Percentiles rank a stretch among this genome's conserved stretches.
These are phyloP conservation scores for Catalaphyllia jardinei DNA, from an alignment of 64 coral and sea anemone species.

Conservation along the genomic window DNA sequence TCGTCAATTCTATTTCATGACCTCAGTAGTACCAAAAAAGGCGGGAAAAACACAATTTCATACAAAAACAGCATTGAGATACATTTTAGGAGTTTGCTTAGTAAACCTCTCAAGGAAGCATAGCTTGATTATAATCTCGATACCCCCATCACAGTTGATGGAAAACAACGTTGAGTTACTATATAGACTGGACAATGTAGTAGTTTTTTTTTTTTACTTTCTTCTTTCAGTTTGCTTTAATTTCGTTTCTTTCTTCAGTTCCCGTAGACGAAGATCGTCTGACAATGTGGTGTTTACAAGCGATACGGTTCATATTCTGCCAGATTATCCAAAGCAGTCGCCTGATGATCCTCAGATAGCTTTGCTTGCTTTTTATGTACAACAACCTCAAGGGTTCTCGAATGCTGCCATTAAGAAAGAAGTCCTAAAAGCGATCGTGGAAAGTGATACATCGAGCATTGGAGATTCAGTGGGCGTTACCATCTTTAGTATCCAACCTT, in stretches of 20 bases:
- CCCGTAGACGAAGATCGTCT: background rate
- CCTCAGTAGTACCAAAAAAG: too few species aligned
- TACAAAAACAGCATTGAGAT: too few species aligned
- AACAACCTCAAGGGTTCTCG: background rate
- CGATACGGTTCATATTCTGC: conserved; percentile 26
- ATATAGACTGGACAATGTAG: too few species aligned
- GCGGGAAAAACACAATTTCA: too few species aligned
- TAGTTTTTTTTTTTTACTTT: too few species aligned
- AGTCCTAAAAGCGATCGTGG: background rate
- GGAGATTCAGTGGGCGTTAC: background rate
- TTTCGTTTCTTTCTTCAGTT: background rate
- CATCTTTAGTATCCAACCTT: background rate
- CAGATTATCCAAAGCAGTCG: conserved; percentile 14
- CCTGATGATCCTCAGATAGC: background rate
- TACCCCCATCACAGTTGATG: too few species aligned
- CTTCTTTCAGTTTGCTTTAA: too few species aligned
- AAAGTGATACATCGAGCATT: background rate
- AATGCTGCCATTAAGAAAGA: background rate
- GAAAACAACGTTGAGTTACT: too few species aligned
- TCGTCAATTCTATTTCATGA: too few species aligned
- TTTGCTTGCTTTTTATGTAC: conserved; percentile 8
- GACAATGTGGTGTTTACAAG: background rate
- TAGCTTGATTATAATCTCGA: too few species aligned
- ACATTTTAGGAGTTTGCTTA: too few species aligned
- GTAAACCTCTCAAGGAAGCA: too few species aligned